phyloP scores from a whole-genome alignment of 2,113 vertebrate genomes.

The Phaethon lepturus region DNA sequence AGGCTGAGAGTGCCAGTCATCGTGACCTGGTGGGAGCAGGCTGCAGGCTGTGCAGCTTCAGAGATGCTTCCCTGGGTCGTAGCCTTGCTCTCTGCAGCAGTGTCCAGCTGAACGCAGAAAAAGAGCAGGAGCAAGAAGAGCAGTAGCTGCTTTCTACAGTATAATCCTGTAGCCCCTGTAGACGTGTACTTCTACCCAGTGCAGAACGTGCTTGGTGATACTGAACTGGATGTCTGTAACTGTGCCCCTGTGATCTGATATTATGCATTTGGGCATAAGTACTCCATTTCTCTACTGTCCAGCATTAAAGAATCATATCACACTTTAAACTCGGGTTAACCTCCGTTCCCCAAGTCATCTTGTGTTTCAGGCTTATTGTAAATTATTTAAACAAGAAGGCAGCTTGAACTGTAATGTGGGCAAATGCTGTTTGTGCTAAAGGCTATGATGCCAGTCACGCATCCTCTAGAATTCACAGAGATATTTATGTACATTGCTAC shows the following conservation, averaged over 20 bases:
- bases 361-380: background rate
- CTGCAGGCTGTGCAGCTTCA: background rate
- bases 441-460: background rate
- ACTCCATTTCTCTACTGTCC: background rate
- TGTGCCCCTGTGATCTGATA: background rate
- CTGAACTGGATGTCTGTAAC: background rate
- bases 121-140: background rate
- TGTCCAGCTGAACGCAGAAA: background rate
- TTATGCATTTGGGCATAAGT: background rate
- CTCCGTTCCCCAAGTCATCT: background rate
- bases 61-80: background rate
- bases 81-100: background rate
- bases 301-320: background rate
- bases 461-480: background rate
- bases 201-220: rapidly evolving
- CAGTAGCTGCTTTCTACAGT: background rate
- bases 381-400: background rate
- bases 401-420: background rate
- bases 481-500: background rate
- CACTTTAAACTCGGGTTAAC: background rate
- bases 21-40: rapidly evolving
- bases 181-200: rapidly evolving
- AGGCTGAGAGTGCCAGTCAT: background rate
- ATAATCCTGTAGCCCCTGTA: too few relatives aligned
- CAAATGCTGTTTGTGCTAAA: background rate